Evolutionary conservation across 30 jellyfish, hydroid and myxozoan genomes (phyloP).

Genomic region (Catostylus mosaicus): DNA sequence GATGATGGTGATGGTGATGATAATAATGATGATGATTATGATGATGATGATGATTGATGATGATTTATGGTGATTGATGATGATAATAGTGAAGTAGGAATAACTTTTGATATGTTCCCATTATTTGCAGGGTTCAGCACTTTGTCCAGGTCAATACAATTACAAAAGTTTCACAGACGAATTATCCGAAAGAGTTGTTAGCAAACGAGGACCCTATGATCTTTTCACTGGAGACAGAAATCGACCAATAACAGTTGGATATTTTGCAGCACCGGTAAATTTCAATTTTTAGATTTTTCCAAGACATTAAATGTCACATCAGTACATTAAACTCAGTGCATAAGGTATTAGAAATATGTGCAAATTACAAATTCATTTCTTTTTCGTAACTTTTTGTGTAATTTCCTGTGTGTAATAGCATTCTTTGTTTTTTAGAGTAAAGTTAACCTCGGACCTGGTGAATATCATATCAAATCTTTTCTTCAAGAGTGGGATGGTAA

Average conservation of each 20-base stretch:
- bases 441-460: constrained; percentile 92
- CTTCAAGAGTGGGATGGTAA: constrained; percentile 84
- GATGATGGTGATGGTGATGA: neutral
- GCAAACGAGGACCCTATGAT: constrained; percentile 99
- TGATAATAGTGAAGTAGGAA: too few species aligned
- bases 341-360: too few species aligned
- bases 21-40: neutral
- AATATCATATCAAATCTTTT: constrained; percentile 83
- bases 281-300: too few species aligned
- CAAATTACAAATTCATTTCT: too few species aligned
- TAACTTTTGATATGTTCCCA: neutral
- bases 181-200: constrained; percentile 82
- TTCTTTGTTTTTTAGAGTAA: constrained; percentile 42
- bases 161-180: constrained; percentile 94
- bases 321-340: too few species aligned
- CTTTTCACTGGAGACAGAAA: constrained; percentile 97
- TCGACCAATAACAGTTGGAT: constrained; percentile 88
- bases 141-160: constrained; percentile 99
- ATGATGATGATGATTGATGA: too few species aligned
- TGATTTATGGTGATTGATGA: too few species aligned
- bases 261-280: constrained; percentile 97
- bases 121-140: constrained; percentile 88
- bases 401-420: too few species aligned
- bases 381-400: too few species aligned
- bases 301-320: too few species aligned